Base-by-base conservation (phyloP, 2,888 invertebrate species). In the Perizoma flavofasciatum region DNA sequence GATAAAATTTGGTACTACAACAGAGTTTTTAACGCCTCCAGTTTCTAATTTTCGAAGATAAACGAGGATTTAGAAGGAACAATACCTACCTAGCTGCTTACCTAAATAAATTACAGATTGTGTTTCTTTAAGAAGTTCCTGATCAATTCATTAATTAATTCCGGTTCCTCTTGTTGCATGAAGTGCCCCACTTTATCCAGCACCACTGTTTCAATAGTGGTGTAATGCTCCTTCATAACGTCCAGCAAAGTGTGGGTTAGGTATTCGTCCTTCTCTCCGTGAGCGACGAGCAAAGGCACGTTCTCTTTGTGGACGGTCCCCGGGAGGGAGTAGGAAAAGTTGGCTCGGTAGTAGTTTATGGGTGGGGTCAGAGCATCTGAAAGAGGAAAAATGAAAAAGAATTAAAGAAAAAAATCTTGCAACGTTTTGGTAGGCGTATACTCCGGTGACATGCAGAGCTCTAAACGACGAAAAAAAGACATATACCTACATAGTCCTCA, bases 341-440 rank as follows among this genome's bases (percentile, higher is more conserved):
- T 92, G 0, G 92, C 92, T 47, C 94, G 82, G 72, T 94, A 94
- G 79, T 93, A 94, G 73, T 94, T 93, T 9, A 94, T 75, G 0
- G 94, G 93, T 1, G 89, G 83, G 0, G 93, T 94, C 41, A 93
- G 78, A 0, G 93, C 93, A 69, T 75, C 94, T 94, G 85, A 22
- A 46, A 32, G 87, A 86, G 51, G 60, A 67, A 68, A 56, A 56
- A 34, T 6, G 9, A 6, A 37, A 37, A 37, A 6, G 6, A 4
- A 37, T 37, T 37, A 6, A 37, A 6, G 5, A 37, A 37, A 37
- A 37, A 37, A 37, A 37, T 6, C 37, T 5, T 5, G 5, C 1
- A 37, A 1, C 5, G 37, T 37, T 1, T 5, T 37, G 37, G 5
- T 6, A 7, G 37, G 7, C 37, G 22, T 22, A 22, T 22, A 22